phyloP scores from a whole-genome alignment of 2,113 vertebrate genomes.

The mouse (Mus musculus) region DNA sequence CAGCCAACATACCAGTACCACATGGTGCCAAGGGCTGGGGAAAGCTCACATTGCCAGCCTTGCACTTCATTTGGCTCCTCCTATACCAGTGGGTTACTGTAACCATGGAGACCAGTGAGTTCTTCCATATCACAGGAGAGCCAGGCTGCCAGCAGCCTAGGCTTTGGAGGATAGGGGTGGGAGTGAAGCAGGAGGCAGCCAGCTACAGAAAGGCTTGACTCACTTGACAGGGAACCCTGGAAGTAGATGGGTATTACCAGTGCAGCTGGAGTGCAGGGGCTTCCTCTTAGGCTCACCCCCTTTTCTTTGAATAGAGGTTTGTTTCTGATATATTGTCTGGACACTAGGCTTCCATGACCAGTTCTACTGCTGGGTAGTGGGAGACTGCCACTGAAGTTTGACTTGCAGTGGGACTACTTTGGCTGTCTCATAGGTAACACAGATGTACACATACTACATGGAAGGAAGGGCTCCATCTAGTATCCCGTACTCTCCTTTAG shows the following conservation, averaged over 20 bases:
- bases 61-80: slow-evolving; percentile 62
- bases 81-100: slow-evolving; percentile 79
- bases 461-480: background rate
- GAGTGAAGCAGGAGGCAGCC: slow-evolving; percentile 64
- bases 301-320: background rate
- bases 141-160: slow-evolving; percentile 73
- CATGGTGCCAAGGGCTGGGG: slow-evolving; percentile 64
- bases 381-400: background rate
- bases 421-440: background rate
- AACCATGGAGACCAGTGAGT: slow-evolving; percentile 81
- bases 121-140: slow-evolving; percentile 76
- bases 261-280: slow-evolving; percentile 4
- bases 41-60: slow-evolving; percentile 68
- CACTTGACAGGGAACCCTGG: background rate
- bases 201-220: slow-evolving; percentile 62
- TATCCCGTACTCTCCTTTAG: background rate
- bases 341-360: background rate
- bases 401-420: background rate
- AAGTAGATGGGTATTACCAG: background rate
- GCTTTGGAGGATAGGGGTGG: slow-evolving; percentile 61
- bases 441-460: background rate
- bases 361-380: background rate
- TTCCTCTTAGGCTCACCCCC: background rate
- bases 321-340: background rate
- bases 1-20: slow-evolving; percentile 53